Evolutionary conservation across 1,140 invertebrate species (phyloP).

Genomic region (Euschistus heros): DNA sequence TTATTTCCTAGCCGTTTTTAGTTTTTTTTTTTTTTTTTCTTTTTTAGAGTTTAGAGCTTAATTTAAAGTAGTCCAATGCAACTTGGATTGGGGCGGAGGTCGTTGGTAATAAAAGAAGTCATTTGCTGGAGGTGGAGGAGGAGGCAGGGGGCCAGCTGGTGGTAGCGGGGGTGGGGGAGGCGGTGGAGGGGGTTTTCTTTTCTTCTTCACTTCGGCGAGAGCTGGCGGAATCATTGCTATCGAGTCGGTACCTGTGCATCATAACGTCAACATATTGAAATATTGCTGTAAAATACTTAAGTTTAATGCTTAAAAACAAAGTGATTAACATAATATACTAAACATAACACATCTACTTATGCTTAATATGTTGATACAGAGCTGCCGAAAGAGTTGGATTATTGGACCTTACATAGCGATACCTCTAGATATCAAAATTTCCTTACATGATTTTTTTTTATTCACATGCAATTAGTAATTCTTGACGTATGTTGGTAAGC

Average conservation of each 20-base stretch:
- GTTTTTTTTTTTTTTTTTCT: not conserved
- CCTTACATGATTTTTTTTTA: too few species aligned
- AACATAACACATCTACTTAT: not conserved
- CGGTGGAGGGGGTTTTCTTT: constrained; percentile 5
- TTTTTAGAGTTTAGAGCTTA: not conserved
- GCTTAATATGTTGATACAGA: too few species aligned
- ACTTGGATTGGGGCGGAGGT: not conserved
- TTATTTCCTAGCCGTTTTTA: not conserved
- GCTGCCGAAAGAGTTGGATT: too few species aligned
- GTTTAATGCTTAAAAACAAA: not conserved
- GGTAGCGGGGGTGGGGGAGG: constrained; percentile 2
- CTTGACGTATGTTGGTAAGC: too few species aligned
- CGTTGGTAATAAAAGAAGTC: constrained; percentile 3
- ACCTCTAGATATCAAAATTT: too few species aligned
- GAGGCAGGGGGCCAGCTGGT: not conserved
- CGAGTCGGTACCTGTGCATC: not conserved
- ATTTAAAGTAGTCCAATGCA: not conserved
- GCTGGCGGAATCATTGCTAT: not conserved
- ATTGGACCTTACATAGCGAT: too few species aligned
- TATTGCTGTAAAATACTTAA: too few species aligned
- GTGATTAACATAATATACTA: not conserved
- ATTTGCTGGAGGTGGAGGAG: not conserved
- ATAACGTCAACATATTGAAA: not conserved
- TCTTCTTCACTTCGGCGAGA: not conserved
- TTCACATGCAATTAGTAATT: too few species aligned